These are phyloP conservation scores for Phrynosoma platyrhinos DNA, from an alignment of 2,113 vertebrate genomes.

Conservation along the genomic window DNA sequence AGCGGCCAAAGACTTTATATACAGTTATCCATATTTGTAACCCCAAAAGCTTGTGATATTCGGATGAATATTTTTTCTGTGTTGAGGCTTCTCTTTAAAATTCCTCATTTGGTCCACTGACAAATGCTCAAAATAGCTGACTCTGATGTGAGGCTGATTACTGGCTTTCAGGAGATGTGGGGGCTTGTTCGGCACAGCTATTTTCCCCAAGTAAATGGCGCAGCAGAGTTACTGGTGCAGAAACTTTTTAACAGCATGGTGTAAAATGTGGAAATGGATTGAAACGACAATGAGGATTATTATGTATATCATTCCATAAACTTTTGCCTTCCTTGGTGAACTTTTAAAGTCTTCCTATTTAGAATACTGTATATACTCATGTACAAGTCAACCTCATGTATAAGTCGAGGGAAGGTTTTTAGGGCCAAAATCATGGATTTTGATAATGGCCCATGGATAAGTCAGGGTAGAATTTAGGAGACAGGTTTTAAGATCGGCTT, in stretches of 20 bases:
- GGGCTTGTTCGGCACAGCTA: constrained; percentile 48
- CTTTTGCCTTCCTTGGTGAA: background rate
- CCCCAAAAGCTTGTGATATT: constrained; percentile 16
- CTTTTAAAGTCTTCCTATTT: constrained; percentile 21
- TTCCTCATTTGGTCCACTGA: constrained; percentile 21
- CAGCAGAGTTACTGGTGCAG: constrained; percentile 32
- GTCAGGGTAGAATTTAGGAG: too few species aligned
- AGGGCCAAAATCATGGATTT: too few species aligned
- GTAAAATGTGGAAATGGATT: constrained; percentile 5
- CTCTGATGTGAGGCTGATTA: constrained; percentile 35
- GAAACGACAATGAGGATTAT: constrained; percentile 15
- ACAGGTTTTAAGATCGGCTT: too few species aligned
- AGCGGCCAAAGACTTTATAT: too few species aligned
- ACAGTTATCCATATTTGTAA: background rate
- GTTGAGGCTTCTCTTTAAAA: constrained; percentile 31
- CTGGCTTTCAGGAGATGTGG: constrained; percentile 38
- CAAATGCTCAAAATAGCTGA: constrained; percentile 38
- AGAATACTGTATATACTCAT: background rate
- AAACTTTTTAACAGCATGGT: constrained; percentile 35
- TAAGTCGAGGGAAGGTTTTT: too few species aligned
- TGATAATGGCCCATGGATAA: too few species aligned
- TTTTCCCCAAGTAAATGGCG: constrained; percentile 52
- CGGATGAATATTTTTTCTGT: constrained; percentile 37
- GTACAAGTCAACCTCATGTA: too few species aligned
- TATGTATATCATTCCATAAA: constrained; percentile 33